Base-by-base conservation (phyloP, 2,888 invertebrate genomes). In the Margaritifera margaritifera region DNA sequence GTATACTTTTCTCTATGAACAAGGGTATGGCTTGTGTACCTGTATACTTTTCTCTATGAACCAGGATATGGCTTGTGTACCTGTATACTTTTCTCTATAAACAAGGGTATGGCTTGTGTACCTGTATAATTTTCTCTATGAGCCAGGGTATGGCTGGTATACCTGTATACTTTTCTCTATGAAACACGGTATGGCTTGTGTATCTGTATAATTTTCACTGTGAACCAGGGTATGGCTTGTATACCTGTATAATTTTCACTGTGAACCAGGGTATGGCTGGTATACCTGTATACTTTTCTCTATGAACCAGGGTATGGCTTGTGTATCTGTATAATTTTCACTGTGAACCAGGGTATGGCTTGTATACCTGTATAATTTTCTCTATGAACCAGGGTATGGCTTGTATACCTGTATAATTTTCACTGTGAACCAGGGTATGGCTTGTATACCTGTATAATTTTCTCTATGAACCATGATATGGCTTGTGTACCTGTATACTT, bases 151-250 rank as follows among this genome's bases (percentile, higher is more conserved):
- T 56, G 56, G 18, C 19, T 22, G 11, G 22, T 56, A 18, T 56
- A 56, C 56, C 20, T 56, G 56, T 56, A 56, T 24, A 24, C 3
- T 56, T 15, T 56, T 56, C 56, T 4, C 56, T 22, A 18, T 56
- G 15, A 56, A 56, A 1, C 19, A 56, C 1, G 20, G 2, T 0
- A 63, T 25, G 19, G 31, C 51, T 31, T 19, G n/a, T 31, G 60
- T 69, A 88, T 88, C 86, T 89, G 89, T 27, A 88, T 86, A 64
- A 89, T 87, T 77, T 89, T 89, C 66, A 87, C 87, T 6, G 88
- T 81, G 70, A 86, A 88, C 87, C 88, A 89, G 4, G 87, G 87
- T 15, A 86, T 86, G 50, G 84, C 68, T 71, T 89, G 87, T 55
- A 8, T 55, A 55, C 6, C 55, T 55, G 6, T 6, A 55, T 55